Base-by-base conservation (phyloP, 2,888 invertebrate species). In the Sericinus montela region DNA sequence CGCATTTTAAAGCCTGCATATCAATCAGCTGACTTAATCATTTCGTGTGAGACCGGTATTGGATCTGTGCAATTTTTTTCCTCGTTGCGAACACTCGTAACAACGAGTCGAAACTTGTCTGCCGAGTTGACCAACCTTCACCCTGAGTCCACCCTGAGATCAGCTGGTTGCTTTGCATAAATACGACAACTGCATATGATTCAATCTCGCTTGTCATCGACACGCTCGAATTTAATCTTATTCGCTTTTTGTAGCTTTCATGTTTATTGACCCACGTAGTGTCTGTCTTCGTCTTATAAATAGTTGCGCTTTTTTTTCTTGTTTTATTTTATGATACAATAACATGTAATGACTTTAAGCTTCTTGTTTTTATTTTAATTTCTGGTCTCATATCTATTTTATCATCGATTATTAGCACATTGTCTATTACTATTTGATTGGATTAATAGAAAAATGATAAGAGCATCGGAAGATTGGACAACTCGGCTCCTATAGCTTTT, bases 121-220 rank as follows among this genome's bases (percentile, higher is more conserved):
- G 56, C 61, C 48, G 51, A 47, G 66, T 66, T 67, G 69, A 71
- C 73, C 69, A 69, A 67, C 65, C 71, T 75, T 72, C 63, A 69
- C 69, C 69, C 71, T 68, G 69, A 65, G 68, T 66, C 63, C 59
- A 65, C 64, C 67, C 69, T 65, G 60, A 58, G 62, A 76, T 80
- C 76, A 77, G 71, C 76, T 80, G 76, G 70, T 65, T 63, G 59
- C 67, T 70, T 66, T 69, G 60, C 62, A 60, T 68, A 80, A 80
- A 81, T 78, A 72, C 70, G 77, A 77, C 77, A 67, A 63, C 67
- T 73, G 75, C 66, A 71, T 72, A 79, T 83, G 79, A 85, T 81
- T 80, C 75, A 84, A 49, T 84, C 81, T 80, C 76, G 66, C 74
- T 61, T 76, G 77, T 81, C 83, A 78, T 75, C 75, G 72, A 58